Percentiles rank a stretch among this genome's conserved stretches.
These are phyloP conservation scores for Trigoniulus corallinus DNA, from an alignment of 1,140 invertebrate genomes.

Conservation along the genomic window DNA sequence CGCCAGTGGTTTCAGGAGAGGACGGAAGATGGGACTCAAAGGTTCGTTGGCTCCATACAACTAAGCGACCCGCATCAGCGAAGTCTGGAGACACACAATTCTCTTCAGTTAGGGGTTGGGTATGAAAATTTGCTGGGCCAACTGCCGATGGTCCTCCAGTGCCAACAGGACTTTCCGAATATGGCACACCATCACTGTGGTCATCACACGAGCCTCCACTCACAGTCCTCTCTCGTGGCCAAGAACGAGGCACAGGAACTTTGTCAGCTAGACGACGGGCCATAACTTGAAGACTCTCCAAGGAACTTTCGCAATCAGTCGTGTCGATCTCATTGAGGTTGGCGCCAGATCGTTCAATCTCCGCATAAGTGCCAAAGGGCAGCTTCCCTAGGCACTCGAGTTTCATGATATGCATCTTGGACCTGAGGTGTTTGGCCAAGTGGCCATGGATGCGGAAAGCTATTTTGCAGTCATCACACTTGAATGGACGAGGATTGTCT, in stretches of 20 bases:
- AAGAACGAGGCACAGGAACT: constrained; percentile 49
- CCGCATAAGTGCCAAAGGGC: constrained; percentile 88
- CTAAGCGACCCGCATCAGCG: too few species aligned
- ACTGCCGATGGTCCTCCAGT: not conserved
- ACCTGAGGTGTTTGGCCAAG: constrained; percentile 86
- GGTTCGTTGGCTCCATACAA: too few species aligned
- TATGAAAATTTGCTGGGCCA: not conserved
- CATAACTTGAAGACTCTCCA: constrained; percentile 64
- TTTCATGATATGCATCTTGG: constrained; percentile 93
- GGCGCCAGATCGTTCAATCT: constrained; percentile 75
- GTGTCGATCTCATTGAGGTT: constrained; percentile 86
- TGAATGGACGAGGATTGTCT: constrained; percentile 81
- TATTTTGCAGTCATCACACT: constrained; percentile 86
- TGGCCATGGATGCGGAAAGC: constrained; percentile 93
- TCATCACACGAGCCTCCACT: constrained; percentile 14
- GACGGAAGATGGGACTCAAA: not conserved
- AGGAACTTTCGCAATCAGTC: constrained; percentile 79
- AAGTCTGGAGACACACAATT: not conserved
- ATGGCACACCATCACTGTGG: constrained; percentile 4
- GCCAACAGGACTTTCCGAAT: not conserved
- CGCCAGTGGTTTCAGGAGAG: not conserved
- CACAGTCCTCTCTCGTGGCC: constrained; percentile 12
- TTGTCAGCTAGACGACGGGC: constrained; percentile 67
- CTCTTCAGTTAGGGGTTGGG: constrained; percentile 1
- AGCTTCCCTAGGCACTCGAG: constrained; percentile 81